Evolutionary conservation across 2,113 vertebrate species (phyloP).

Genomic region (Rhizomys pruinosus): DNA sequence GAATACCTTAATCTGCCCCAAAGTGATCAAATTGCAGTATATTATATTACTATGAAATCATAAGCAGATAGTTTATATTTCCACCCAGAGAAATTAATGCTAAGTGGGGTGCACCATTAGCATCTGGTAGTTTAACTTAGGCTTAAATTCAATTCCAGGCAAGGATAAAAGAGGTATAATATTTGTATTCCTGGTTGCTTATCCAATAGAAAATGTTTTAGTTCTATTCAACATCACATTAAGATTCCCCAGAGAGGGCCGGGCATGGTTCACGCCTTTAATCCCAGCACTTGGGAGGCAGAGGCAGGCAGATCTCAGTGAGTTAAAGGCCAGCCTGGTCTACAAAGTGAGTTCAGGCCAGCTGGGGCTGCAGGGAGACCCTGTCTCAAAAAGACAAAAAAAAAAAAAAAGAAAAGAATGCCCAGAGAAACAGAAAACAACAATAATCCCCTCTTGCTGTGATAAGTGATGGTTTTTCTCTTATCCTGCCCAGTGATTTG

Average conservation of each 20-base stretch:
- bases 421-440: conserved; percentile 15
- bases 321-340: too few relatives aligned
- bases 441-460: conserved; percentile 33
- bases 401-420: too few relatives aligned
- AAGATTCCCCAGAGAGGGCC: conserved; percentile 16
- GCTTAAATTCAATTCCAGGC: conserved; percentile 58
- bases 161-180: conserved; percentile 17
- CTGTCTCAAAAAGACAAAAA: too few relatives aligned
- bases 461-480: conserved; percentile 72
- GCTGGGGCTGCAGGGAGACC: too few relatives aligned
- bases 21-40: background rate
- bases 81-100: conserved; percentile 65
- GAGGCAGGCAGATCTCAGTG: too few relatives aligned
- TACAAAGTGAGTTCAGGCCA: too few relatives aligned
- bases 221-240: background rate
- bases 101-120: conserved; percentile 58
- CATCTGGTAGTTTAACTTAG: background rate
- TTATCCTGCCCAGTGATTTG: conserved; percentile 79
- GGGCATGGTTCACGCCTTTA: too few relatives aligned
- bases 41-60: background rate
- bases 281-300: too few relatives aligned
- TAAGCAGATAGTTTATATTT: conserved; percentile 54
- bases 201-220: conserved; percentile 28
- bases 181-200: background rate
- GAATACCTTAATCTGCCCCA: background rate